phyloP scores from a whole-genome alignment of 2,888 invertebrate species.

The Ligdia adustata region DNA sequence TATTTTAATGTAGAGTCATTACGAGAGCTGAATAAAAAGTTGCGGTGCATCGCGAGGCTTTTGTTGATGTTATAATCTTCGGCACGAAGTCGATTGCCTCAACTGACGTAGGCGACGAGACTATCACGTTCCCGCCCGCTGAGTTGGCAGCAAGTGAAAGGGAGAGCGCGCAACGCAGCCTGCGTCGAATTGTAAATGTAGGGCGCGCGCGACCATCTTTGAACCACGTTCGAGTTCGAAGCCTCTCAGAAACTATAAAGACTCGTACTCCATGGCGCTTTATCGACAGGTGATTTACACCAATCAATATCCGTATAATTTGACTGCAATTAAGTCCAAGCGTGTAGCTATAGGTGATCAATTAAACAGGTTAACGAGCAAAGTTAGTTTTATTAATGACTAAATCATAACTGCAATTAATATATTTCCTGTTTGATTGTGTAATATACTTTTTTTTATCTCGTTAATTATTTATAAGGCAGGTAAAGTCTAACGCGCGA shows the following conservation, averaged over 20 bases:
- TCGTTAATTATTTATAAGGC: not conserved
- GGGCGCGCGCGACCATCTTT: slow-evolving; percentile 80
- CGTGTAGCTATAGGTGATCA: slow-evolving; percentile 6
- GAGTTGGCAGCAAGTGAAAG: slow-evolving; percentile 50
- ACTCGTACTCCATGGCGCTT: slow-evolving; percentile 53
- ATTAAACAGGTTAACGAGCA: slow-evolving; percentile 3
- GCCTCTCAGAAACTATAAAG: slow-evolving; percentile 69
- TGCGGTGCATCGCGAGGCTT: slow-evolving; percentile 53
- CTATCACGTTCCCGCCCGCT: slow-evolving; percentile 50
- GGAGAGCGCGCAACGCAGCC: slow-evolving; percentile 59
- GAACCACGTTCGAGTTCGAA: slow-evolving; percentile 46
- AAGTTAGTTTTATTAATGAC: not conserved
- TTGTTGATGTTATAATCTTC: slow-evolving; percentile 56
- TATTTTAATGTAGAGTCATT: slow-evolving; percentile 12
- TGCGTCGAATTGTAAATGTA: slow-evolving; percentile 79
- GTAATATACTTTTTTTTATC: not conserved
- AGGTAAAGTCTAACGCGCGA: no score
- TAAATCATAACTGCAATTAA: not conserved
- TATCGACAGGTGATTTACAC: slow-evolving; percentile 9
- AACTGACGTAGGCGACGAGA: slow-evolving; percentile 51
- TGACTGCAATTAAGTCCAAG: slow-evolving; percentile 21
- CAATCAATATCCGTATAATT: slow-evolving; percentile 9
- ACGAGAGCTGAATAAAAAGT: slow-evolving; percentile 27
- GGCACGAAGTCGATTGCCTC: slow-evolving; percentile 53
- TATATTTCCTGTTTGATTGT: not conserved